These are phyloP conservation scores for Leptosomus discolor DNA, from an alignment of 2,113 vertebrate species.

Conservation along the genomic window DNA sequence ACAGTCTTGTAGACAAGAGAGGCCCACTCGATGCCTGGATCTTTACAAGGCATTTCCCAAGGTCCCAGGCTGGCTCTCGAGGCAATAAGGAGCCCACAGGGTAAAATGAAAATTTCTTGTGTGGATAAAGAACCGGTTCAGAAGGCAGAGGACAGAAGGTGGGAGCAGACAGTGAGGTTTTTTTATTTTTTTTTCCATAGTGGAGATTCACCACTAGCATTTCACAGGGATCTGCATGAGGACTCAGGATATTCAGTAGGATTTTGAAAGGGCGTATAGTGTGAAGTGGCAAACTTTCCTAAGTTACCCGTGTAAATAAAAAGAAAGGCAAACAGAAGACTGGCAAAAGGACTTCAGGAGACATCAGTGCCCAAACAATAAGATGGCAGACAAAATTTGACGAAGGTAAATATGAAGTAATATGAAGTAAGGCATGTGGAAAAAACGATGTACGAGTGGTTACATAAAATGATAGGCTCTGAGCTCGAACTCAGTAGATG, in stretches of 20 bases:
- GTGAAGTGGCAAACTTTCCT: not conserved
- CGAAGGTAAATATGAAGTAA: not conserved
- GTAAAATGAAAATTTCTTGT: not conserved
- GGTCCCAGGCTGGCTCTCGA: not conserved
- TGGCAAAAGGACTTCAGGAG: not conserved
- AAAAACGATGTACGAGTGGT: not conserved
- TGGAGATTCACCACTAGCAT: not conserved
- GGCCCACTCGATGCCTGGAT: not conserved
- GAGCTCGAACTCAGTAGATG: not conserved
- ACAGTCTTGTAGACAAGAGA: not conserved
- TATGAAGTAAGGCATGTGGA: not conserved
- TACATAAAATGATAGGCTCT: not conserved
- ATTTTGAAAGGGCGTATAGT: not conserved
- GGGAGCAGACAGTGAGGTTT: not conserved
- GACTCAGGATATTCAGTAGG: not conserved
- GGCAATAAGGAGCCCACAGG: not conserved
- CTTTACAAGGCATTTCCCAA: not conserved
- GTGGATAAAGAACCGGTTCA: not conserved
- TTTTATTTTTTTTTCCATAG: not conserved
- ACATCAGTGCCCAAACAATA: not conserved
- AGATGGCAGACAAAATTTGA: not conserved
- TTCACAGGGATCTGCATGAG: not conserved
- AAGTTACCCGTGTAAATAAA: not conserved
- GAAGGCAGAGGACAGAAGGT: not conserved
- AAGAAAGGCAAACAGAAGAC: not conserved